These are phyloP conservation scores for Meloe dianella DNA, from an alignment of 2,888 invertebrate genomes.

Conservation along the genomic window DNA sequence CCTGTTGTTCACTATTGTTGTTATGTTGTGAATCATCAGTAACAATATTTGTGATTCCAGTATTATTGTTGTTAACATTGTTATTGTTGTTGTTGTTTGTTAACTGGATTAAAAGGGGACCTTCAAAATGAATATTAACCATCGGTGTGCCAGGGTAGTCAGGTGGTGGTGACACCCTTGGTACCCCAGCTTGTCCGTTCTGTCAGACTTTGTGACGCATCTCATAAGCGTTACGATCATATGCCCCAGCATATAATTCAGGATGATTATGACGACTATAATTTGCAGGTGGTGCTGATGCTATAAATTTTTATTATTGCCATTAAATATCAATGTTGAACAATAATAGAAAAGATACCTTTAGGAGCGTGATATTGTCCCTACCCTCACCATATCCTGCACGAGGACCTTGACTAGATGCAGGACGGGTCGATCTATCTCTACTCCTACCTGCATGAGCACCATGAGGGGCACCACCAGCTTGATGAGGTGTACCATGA, in stretches of 20 bases:
- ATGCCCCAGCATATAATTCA: conserved; percentile 76
- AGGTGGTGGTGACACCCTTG: conserved; percentile 57
- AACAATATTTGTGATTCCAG: background rate
- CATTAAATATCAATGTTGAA: background rate
- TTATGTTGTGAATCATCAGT: conserved; percentile 1
- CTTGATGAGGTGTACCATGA: conserved; percentile 52
- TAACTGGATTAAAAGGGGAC: conserved; percentile 36
- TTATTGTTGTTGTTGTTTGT: conserved; percentile 19
- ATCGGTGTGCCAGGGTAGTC: conserved; percentile 58
- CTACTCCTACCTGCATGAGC: conserved; percentile 47
- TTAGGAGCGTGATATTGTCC: conserved; percentile 72
- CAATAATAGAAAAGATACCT: conserved; percentile 60
- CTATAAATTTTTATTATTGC: conserved; percentile 41
- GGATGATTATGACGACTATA: conserved; percentile 60
- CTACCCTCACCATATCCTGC: conserved; percentile 75
- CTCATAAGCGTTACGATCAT: conserved; percentile 73
- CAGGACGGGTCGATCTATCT: conserved; percentile 56
- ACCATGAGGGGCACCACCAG: conserved; percentile 41
- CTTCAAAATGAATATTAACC: conserved; percentile 50
- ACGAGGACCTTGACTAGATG: conserved; percentile 64
- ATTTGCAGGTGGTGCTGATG: conserved; percentile 57
- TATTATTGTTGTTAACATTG: conserved; percentile 9
- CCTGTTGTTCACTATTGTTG: conserved; percentile 20
- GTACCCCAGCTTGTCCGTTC: conserved; percentile 47
- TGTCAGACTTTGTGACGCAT: conserved; percentile 78